Evolutionary conservation across 2,113 vertebrate species (phyloP).

Genomic region (Hippocampus mohnikei): DNA sequence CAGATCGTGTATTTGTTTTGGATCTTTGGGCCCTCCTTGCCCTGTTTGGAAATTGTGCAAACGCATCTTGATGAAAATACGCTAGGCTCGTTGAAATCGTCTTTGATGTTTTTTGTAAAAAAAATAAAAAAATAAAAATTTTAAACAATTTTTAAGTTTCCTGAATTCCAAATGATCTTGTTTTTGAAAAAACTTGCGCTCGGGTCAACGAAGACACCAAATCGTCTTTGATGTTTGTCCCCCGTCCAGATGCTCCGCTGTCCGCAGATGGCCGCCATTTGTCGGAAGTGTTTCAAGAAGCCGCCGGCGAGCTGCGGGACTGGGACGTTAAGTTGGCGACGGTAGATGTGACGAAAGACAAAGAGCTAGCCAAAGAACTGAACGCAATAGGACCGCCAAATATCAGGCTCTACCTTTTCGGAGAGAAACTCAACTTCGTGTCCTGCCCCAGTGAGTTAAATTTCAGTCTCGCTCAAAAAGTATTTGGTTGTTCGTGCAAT

Average conservation of each 20-base stretch:
- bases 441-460: slow-evolving; percentile 79
- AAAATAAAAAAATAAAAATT: too few species aligned
- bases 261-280: slow-evolving; percentile 67
- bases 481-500: background rate
- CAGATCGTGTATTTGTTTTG: background rate
- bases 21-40: background rate
- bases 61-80: too few species aligned
- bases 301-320: slow-evolving; percentile 75
- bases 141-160: too few species aligned
- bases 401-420: slow-evolving; percentile 81
- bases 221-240: background rate
- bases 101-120: background rate
- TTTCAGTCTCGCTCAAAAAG: background rate
- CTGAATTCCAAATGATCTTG: too few species aligned
- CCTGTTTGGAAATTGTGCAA: too few species aligned
- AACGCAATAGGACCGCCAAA: slow-evolving; percentile 64
- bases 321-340: slow-evolving; percentile 79
- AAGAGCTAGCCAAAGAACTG: slow-evolving; percentile 77
- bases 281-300: slow-evolving; percentile 75
- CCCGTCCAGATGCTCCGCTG: slow-evolving; percentile 71
- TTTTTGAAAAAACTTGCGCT: too few species aligned
- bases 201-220: background rate
- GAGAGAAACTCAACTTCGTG: slow-evolving; percentile 76
- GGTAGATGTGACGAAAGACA: slow-evolving; percentile 78
- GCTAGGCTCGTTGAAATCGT: too few species aligned